These are phyloP conservation scores for Chrysolina americana DNA, from an alignment of 2,888 invertebrate species.

Conservation along the genomic window DNA sequence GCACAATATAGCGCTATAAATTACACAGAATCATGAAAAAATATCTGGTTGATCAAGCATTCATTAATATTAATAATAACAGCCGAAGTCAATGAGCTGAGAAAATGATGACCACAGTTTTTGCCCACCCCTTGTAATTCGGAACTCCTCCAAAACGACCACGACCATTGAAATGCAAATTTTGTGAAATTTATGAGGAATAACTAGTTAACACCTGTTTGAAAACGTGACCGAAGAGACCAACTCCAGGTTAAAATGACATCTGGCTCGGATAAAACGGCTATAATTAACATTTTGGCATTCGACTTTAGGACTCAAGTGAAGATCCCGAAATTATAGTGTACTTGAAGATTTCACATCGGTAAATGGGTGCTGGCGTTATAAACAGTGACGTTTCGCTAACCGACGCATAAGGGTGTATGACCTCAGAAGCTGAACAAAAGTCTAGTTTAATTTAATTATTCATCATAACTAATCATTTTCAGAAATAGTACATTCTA, in stretches of 20 bases:
- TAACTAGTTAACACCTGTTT: not conserved
- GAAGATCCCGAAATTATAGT: conserved; percentile 3
- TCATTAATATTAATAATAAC: too few species aligned
- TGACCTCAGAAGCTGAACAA: not conserved
- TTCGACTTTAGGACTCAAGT: not conserved
- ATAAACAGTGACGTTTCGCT: not conserved
- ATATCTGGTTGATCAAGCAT: too few species aligned
- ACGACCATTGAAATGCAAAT: conserved; percentile 1
- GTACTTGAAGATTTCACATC: conserved; percentile 17
- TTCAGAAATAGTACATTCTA: too few species aligned
- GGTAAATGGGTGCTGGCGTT: not conserved
- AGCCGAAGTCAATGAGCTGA: too few species aligned
- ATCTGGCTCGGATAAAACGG: conserved; percentile 3
- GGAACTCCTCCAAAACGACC: not conserved
- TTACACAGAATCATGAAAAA: too few species aligned
- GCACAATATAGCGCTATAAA: too few species aligned
- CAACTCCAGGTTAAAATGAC: conserved; percentile 18
- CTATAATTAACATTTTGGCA: conserved; percentile 16
- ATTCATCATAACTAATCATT: too few species aligned
- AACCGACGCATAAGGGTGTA: not conserved
- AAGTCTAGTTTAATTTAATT: not conserved
- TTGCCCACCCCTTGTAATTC: not conserved
- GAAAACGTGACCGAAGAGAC: conserved; percentile 11
- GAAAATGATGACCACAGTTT: not conserved
- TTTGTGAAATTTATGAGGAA: not conserved